Evolutionary conservation across 2,113 vertebrate species (phyloP), one percentile per base, ranked within the genome.

Genomic region (Trinectes maculatus): DNA sequence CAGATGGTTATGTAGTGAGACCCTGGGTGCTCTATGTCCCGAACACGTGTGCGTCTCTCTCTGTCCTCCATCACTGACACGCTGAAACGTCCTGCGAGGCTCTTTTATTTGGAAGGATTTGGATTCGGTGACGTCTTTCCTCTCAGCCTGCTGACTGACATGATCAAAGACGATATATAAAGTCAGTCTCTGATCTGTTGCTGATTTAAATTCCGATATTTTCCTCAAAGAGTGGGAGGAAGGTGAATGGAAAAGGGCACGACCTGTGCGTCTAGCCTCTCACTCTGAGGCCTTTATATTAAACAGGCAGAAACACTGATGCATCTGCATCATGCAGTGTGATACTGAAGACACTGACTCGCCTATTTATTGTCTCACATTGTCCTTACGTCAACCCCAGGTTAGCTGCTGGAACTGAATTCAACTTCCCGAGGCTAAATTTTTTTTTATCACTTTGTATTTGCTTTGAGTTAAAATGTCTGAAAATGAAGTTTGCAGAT

Each of bases 1-100:
- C 88, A 88, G 85, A 89, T 88, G 84, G 83, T 77, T 77, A 67
- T 64, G 77, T 49, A 79, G 80, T 81, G 71, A 68, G 76, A 77
- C 67, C 53, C 51, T 16, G 53, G 67, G 52, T 16, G 43, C 57
- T 82, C 69, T 69, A 71, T 77, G 75, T 61, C 60, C 49, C 70
- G 81, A 84, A 80, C 82, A 80, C 81, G 54, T 84, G 82, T 74
- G 72, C 49, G 33, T 33, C 61, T 60, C 71, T 82, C 61, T 71
- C 21, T 10, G 57, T 79, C 69, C 77, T 85, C 61, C 55, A 26
- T 66, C 65, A 11, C 22, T 61, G 81, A 79, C 79, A 76, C 64
- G 48, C 63, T 52, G 46, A 43, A 51, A 56, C 16, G 7, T 53
- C 64, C 55, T 56, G 22, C 18, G 6, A 43, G 57, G 9, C 59